Evolutionary conservation across 2,888 invertebrate genomes (phyloP).

Genomic region (Cantharis rustica): DNA sequence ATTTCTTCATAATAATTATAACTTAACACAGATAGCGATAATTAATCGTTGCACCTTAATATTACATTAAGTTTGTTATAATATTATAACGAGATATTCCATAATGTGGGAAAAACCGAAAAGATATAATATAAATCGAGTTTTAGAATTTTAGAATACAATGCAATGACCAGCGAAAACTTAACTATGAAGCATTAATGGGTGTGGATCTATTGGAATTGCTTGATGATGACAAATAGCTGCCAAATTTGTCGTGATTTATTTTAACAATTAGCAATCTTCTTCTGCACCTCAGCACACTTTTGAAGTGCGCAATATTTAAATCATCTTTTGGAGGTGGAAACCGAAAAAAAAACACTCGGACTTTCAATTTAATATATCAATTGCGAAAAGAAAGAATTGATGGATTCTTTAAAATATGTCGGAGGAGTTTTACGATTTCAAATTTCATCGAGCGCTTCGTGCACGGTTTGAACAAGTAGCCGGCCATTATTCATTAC

Average conservation of each 20-base stretch:
- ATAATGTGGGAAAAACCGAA: neutral
- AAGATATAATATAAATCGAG: neutral
- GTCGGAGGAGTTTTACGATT: neutral
- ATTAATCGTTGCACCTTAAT: neutral
- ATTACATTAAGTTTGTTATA: too few relatives aligned
- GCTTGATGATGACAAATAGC: neutral
- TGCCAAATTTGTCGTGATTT: neutral
- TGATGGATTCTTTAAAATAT: neutral
- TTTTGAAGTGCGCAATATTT: neutral
- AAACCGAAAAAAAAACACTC: neutral
- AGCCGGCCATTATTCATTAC: neutral
- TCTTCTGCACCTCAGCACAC: neutral
- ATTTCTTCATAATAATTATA: neutral
- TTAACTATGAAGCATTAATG: neutral
- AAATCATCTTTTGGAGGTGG: neutral
- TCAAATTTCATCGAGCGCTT: neutral
- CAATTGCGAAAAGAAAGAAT: neutral
- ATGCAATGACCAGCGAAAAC: neutral
- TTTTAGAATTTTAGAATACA: neutral
- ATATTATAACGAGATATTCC: neutral
- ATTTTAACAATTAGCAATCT: neutral
- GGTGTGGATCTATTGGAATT: neutral
- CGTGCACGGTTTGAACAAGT: neutral
- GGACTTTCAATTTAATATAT: neutral
- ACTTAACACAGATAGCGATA: neutral